phyloP scores from a whole-genome alignment of 2,113 vertebrate genomes.

The Strigops habroptila region DNA sequence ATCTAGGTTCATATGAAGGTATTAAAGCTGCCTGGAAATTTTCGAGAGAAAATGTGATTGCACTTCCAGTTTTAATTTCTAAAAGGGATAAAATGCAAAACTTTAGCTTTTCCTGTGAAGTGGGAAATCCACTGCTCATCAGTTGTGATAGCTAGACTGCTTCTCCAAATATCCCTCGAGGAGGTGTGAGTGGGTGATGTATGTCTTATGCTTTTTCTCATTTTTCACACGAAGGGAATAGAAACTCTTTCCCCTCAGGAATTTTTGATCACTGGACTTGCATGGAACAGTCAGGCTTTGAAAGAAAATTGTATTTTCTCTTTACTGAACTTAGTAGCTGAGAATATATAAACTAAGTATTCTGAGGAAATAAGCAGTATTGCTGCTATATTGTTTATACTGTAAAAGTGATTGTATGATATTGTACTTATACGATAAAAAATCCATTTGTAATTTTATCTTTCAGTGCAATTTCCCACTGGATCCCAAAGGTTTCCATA shows the following conservation, averaged over 20 bases:
- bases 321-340: background rate
- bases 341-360: background rate
- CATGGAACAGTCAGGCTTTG: background rate
- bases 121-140: background rate
- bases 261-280: background rate
- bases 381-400: background rate
- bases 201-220: background rate
- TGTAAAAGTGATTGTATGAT: background rate
- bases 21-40: background rate
- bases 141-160: background rate
- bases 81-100: background rate
- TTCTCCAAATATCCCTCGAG: background rate
- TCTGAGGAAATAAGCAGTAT: background rate
- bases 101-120: background rate
- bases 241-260: background rate
- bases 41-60: background rate
- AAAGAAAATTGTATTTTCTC: background rate
- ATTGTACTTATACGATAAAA: background rate
- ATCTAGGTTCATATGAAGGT: background rate
- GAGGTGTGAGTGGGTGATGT: background rate
- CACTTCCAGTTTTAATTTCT: background rate
- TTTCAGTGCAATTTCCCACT: background rate
- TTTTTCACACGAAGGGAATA: background rate
- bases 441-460: background rate
- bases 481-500: background rate